Percentiles rank a stretch among this genome's conserved stretches.
Evolutionary conservation across 2,888 invertebrate genomes (phyloP).

Genomic region (Ennomos quercinarius): DNA sequence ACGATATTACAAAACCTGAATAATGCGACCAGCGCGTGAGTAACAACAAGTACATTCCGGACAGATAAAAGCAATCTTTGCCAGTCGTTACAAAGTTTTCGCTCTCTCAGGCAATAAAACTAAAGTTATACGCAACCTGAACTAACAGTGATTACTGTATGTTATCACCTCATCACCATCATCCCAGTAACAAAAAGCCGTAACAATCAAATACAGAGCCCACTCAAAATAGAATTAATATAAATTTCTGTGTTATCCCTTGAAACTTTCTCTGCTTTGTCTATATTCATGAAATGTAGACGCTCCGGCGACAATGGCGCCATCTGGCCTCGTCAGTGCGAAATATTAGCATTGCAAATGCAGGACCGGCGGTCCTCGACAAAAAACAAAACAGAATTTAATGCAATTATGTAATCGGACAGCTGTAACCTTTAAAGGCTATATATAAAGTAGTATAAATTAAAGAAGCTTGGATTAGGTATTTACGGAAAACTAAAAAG

Average conservation of each 20-base stretch:
- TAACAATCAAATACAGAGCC: conserved; percentile 17
- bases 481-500: no score
- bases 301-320: conserved; percentile 46
- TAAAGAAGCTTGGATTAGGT: background rate
- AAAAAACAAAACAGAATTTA: conserved; percentile 59
- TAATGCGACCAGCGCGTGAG: no score
- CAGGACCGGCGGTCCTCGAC: conserved; percentile 38
- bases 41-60: no score
- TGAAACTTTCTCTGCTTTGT: conserved; percentile 25
- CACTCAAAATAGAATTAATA: conserved; percentile 15
- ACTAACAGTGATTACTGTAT: no score
- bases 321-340: conserved; percentile 47
- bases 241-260: conserved; percentile 26
- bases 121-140: no score
- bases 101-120: no score
- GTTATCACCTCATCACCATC: no score
- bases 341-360: conserved; percentile 58
- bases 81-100: no score
- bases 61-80: no score
- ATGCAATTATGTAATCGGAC: conserved; percentile 54
- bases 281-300: conserved; percentile 37
- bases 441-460: background rate
- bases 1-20: no score
- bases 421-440: conserved; percentile 43
- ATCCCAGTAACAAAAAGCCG: background rate